A percentile compares a stretch with the other conserved stretches of the same genome.
Evolutionary conservation across 2,113 vertebrate genomes (phyloP).

Genomic region (Chloroceryle aenea): DNA sequence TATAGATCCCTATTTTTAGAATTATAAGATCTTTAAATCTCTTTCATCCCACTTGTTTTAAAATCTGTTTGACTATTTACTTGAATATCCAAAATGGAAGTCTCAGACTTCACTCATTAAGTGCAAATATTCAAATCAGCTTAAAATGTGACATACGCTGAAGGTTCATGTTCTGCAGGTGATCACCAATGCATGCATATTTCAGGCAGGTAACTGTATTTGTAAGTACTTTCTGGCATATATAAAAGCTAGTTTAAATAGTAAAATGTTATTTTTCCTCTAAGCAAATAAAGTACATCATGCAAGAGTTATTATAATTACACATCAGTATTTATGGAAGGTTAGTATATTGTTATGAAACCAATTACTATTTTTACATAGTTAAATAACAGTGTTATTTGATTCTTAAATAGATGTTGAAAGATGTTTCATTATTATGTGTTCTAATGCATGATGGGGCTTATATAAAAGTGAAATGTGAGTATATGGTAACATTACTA

Average conservation of each 20-base stretch:
- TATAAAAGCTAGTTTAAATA: background rate
- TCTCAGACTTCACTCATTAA: background rate
- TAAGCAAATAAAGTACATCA: background rate
- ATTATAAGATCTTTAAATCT: background rate
- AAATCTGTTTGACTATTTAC: background rate
- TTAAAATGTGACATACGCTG: background rate
- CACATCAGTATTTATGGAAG: background rate
- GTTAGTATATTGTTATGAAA: background rate
- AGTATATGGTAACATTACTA: background rate
- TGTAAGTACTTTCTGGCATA: background rate
- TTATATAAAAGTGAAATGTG: background rate
- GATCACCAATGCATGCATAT: background rate
- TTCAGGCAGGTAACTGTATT: background rate
- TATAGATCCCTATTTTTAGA: background rate
- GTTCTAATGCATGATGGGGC: background rate
- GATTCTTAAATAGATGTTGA: slow-evolving; percentile 24
- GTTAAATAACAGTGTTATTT: background rate
- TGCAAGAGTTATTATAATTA: background rate
- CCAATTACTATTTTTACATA: background rate
- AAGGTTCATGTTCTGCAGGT: background rate
- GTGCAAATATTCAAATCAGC: background rate
- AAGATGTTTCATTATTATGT: slow-evolving; percentile 53
- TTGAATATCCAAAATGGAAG: background rate
- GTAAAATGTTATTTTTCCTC: background rate
- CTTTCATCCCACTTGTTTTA: background rate